Conservation (phyloP, 1,140 invertebrate species). For the Rhynchophorus ferrugineus region DNA sequence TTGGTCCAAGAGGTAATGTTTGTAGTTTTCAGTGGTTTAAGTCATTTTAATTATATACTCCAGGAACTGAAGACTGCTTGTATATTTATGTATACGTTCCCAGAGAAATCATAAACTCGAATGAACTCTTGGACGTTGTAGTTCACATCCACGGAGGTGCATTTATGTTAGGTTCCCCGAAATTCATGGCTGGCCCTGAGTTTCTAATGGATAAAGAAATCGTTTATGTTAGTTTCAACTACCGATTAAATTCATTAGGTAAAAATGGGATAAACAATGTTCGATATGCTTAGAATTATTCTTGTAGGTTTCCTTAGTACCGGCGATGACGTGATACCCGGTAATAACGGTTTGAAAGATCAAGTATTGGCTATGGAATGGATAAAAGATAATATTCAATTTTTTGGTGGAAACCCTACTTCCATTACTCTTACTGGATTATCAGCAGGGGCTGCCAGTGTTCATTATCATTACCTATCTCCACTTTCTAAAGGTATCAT, state of each 20-base stretch:
- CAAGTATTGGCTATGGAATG: slow-evolving; percentile 52
- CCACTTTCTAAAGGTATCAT: slow-evolving; percentile 43
- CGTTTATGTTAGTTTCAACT: slow-evolving; percentile 56
- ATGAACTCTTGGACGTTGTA: slow-evolving; percentile 45
- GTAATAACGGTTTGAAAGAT: slow-evolving; percentile 57
- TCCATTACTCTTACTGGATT: slow-evolving; percentile 46
- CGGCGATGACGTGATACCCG: slow-evolving; percentile 46
- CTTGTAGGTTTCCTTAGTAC: slow-evolving; percentile 49
- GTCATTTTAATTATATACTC: not conserved
- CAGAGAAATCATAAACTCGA: slow-evolving; percentile 33
- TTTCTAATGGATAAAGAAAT: slow-evolving; percentile 53
- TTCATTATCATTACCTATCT: slow-evolving; percentile 54
- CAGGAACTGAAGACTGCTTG: slow-evolving; percentile 48
- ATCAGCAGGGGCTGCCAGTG: slow-evolving; percentile 48
- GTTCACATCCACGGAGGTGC: slow-evolving; percentile 53
- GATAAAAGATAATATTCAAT: slow-evolving; percentile 49
- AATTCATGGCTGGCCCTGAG: slow-evolving; percentile 44
- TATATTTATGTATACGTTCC: slow-evolving; percentile 45
- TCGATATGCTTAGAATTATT: too few relatives aligned
- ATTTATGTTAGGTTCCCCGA: slow-evolving; percentile 47
- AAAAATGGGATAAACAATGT: too few relatives aligned
- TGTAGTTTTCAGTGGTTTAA: not conserved
- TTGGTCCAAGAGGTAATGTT: slow-evolving; percentile 13
- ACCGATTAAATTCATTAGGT: slow-evolving; percentile 55
- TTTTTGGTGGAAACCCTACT: slow-evolving; percentile 47